These are phyloP conservation scores for Mythimna loreyi DNA, from an alignment of 2,888 invertebrate genomes.

Conservation along the genomic window DNA sequence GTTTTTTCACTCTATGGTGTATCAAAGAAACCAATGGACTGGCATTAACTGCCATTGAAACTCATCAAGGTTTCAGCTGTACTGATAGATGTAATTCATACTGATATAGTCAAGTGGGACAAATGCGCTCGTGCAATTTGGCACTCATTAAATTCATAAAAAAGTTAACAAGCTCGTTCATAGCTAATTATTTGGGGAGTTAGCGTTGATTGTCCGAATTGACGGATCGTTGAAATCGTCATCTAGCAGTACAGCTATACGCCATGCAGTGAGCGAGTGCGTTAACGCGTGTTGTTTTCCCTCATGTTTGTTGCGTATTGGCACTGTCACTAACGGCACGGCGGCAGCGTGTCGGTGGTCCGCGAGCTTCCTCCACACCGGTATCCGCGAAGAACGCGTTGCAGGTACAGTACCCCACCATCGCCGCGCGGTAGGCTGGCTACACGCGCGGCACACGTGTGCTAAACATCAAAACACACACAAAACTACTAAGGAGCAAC, in stretches of 20 bases:
- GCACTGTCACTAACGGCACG: constrained; percentile 88
- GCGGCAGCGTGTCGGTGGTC: constrained; percentile 88
- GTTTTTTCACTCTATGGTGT: constrained; percentile 66
- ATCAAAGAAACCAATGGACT: constrained; percentile 49
- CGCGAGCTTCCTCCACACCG: constrained; percentile 90
- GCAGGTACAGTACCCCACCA: constrained; percentile 92
- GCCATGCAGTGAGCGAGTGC: constrained; percentile 76
- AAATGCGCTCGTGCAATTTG: constrained; percentile 25
- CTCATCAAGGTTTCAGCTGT: constrained; percentile 48
- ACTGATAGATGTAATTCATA: constrained; percentile 48
- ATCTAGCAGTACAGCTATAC: constrained; percentile 41
- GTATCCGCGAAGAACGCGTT: constrained; percentile 92
- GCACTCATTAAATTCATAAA: constrained; percentile 12
- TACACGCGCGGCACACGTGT: constrained; percentile 65
- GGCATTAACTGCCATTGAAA: constrained; percentile 28
- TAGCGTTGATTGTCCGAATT: constrained; percentile 19
- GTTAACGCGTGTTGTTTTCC: constrained; percentile 88
- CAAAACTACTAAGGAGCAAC: constrained; percentile 23
- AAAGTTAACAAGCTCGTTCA: neutral
- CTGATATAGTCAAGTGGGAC: constrained; percentile 46
- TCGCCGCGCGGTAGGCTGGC: constrained; percentile 86
- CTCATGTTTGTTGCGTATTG: constrained; percentile 86
- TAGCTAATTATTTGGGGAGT: constrained; percentile 12
- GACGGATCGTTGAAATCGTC: constrained; percentile 20
- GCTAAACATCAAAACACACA: constrained; percentile 69